Percentiles rank a stretch among this genome's conserved stretches.
Evolutionary conservation across 2,888 invertebrate genomes (phyloP).

Genomic region (Drosophila prolongata): DNA sequence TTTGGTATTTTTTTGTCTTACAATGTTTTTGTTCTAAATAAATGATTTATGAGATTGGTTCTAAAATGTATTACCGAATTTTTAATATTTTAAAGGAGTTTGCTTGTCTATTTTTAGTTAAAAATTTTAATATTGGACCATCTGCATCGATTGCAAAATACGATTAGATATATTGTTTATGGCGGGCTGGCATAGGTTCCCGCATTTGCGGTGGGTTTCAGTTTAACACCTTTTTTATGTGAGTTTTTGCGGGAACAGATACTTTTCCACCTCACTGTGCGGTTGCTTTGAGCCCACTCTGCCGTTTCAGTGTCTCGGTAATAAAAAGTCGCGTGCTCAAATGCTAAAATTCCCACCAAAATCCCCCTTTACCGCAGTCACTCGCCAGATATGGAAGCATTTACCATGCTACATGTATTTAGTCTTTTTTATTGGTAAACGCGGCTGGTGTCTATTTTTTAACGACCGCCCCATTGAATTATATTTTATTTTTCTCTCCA

Average conservation of each 20-base stretch:
- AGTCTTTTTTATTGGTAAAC: slow-evolving; percentile 36
- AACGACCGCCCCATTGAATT: slow-evolving; percentile 36
- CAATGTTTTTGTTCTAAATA: too few relatives aligned
- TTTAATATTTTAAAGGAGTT: too few relatives aligned
- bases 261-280: slow-evolving; percentile 34
- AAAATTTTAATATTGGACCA: slow-evolving; percentile 3
- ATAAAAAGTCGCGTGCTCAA: slow-evolving; percentile 36
- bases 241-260: slow-evolving; percentile 3
- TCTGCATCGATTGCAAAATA: slow-evolving; percentile 22
- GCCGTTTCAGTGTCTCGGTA: slow-evolving; percentile 28
- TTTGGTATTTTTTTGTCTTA: too few relatives aligned
- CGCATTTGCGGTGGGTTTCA: slow-evolving; percentile 19
- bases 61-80: too few relatives aligned
- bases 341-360: slow-evolving; percentile 24
- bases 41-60: too few relatives aligned
- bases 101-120: too few relatives aligned
- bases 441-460: slow-evolving; percentile 46
- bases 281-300: slow-evolving; percentile 18
- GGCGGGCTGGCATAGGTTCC: slow-evolving; percentile 23
- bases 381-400: slow-evolving; percentile 13
- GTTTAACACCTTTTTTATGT: slow-evolving; percentile 32
- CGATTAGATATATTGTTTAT: slow-evolving; percentile 30
- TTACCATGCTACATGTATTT: slow-evolving; percentile 14
- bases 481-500: slow-evolving; percentile 39
- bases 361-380: slow-evolving; percentile 1